Evolutionary conservation across 2,888 invertebrate species (phyloP).

Genomic region (Caenorhabditis wallacei): DNA sequence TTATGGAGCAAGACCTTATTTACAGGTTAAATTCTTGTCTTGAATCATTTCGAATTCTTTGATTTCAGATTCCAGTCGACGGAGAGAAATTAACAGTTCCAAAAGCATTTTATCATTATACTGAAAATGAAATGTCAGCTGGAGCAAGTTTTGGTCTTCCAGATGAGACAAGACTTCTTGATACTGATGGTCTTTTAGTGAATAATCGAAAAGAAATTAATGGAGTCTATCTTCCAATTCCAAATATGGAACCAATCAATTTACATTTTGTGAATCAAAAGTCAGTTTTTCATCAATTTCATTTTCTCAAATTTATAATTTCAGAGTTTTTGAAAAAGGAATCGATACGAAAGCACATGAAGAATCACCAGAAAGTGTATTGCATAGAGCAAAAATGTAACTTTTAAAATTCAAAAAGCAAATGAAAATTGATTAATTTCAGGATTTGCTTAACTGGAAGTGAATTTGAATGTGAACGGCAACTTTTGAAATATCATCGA

Average conservation of each 20-base stretch:
- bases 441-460: slow-evolving; percentile 62
- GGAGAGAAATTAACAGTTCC: slow-evolving; percentile 64
- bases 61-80: slow-evolving; percentile 57
- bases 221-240: slow-evolving; percentile 70
- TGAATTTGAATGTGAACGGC: slow-evolving; percentile 65
- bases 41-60: neutral
- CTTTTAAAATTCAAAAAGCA: neutral
- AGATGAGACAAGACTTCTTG: slow-evolving; percentile 60
- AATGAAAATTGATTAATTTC: neutral
- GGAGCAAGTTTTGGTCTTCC: slow-evolving; percentile 69
- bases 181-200: slow-evolving; percentile 63
- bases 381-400: slow-evolving; percentile 68
- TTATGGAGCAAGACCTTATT: slow-evolving; percentile 63
- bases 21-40: slow-evolving; percentile 31
- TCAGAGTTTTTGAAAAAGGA: slow-evolving; percentile 69
- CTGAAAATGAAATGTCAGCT: slow-evolving; percentile 67
- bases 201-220: slow-evolving; percentile 72
- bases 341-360: slow-evolving; percentile 66
- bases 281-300: slow-evolving; percentile 17
- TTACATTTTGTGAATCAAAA: slow-evolving; percentile 69
- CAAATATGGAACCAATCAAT: slow-evolving; percentile 73
- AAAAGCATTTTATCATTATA: slow-evolving; percentile 70
- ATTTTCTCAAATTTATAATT: too few relatives aligned
- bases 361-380: slow-evolving; percentile 68
- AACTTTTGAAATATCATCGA: slow-evolving; percentile 67